Evolutionary conservation across 1,140 invertebrate species (phyloP), one percentile per base, ranked within the genome.

Genomic region (Trissolcus basalis): DNA sequence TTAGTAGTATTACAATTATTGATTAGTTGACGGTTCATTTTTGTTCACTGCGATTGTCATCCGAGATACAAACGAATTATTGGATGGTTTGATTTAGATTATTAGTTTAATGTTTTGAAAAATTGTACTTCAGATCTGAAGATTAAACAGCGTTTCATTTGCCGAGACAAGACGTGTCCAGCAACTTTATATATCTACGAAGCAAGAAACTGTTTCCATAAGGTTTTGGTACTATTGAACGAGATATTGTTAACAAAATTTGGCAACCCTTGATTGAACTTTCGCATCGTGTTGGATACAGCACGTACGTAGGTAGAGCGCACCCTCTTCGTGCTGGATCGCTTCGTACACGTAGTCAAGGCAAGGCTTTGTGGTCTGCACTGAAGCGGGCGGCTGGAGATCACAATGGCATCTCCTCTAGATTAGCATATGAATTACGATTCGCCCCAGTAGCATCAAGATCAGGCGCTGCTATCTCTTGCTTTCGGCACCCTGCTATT

Each of bases 371-470:
- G 85, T 84, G 82, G 83, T 80, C 80, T 75, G 74, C 77, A 80
- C 61, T 71, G 79, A 84, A 79, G 81, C 81, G 73, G 77, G 82
- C 81, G 85, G 85, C 87, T 85, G 85, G 87, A 88, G 86, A 88
- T 88, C 87, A 88, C 87, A 88, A 88, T 88, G 86, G 85, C 85
- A 88, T 88, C 86, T 86, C 82, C 83, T 82, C 84, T 63, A 86
- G 85, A 87, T 88, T 88, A 88, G 85, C 86, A 87, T 88, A 87
- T 87, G 87, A 88, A 87, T 88, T 87, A 86, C 83, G 86, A 82
- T 67, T 78, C 63, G 45, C 61, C 68, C 45, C 39, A 49, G 36
- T 48, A 55, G 27, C 56, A 67, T 61, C 69, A 69, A 73, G 74
- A 78, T 72, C 59, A 13, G 12, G 51, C 64, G 19, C 69, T 14